These are phyloP conservation scores for Dermatemys mawii DNA, from an alignment of 2,113 vertebrate species.

Conservation along the genomic window DNA sequence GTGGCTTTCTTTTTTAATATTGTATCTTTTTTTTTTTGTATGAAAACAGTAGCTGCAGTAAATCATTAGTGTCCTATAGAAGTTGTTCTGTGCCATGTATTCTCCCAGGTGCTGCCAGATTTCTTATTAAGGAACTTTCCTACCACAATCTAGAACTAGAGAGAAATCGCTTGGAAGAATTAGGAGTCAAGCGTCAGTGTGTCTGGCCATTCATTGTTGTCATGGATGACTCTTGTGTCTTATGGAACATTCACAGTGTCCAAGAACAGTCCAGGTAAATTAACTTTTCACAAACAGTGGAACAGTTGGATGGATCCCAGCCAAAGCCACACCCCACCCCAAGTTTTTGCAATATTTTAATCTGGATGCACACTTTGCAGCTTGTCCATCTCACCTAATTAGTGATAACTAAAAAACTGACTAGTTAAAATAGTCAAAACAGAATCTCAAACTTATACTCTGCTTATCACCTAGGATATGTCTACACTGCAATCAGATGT, in stretches of 20 bases:
- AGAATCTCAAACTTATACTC: not conserved
- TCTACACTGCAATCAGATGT: not conserved
- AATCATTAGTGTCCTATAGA: not conserved
- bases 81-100: not conserved
- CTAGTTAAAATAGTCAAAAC: not conserved
- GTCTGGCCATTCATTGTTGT: slow-evolving; percentile 97
- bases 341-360: not conserved
- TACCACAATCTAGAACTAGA: slow-evolving; percentile 98
- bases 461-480: not conserved
- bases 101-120: slow-evolving; percentile 91
- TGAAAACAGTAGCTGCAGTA: not conserved
- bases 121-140: slow-evolving; percentile 98
- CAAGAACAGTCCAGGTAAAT: slow-evolving; percentile 82
- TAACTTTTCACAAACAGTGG: not conserved
- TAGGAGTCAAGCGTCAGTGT: slow-evolving; percentile 91
- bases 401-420: not conserved
- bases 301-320: not conserved
- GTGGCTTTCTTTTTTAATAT: not conserved
- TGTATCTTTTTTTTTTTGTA: not conserved
- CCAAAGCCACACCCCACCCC: not conserved
- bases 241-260: slow-evolving; percentile 89
- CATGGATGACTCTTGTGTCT: slow-evolving; percentile 96
- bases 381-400: not conserved
- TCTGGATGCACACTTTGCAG: fast-evolving
- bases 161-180: slow-evolving; percentile 92